Evolutionary conservation across 2,888 invertebrate genomes (phyloP).

Genomic region (Tetranychus truncatus): DNA sequence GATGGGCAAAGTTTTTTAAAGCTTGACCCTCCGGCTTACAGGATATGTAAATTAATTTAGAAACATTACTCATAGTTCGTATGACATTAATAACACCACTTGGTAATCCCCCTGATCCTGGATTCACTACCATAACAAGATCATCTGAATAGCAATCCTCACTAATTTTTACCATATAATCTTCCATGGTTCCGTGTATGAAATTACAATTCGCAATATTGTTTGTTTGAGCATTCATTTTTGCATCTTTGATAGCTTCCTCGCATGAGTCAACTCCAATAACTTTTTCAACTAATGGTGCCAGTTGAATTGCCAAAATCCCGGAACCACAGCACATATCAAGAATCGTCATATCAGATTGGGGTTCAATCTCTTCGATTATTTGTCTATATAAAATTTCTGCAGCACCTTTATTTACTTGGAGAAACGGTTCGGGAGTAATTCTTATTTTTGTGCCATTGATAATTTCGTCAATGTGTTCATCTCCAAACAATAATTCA

Average conservation of each 20-base stretch:
- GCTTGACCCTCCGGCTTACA: slow-evolving; percentile 38
- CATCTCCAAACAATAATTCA: slow-evolving; percentile 33
- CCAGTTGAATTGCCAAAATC: slow-evolving; percentile 27
- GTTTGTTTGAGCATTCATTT: slow-evolving; percentile 37
- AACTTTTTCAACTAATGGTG: slow-evolving; percentile 33
- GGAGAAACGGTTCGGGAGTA: slow-evolving; percentile 38
- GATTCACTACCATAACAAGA: slow-evolving; percentile 40
- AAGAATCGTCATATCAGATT: slow-evolving; percentile 33
- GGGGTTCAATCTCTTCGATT: slow-evolving; percentile 31
- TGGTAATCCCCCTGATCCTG: slow-evolving; percentile 38
- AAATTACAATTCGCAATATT: slow-evolving; percentile 34
- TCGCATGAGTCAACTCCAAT: slow-evolving; percentile 39
- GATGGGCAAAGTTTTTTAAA: slow-evolving; percentile 34
- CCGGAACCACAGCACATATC: slow-evolving; percentile 43
- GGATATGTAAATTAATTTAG: slow-evolving; percentile 38
- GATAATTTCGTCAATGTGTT: slow-evolving; percentile 35
- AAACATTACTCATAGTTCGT: slow-evolving; percentile 33
- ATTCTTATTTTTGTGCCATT: slow-evolving; percentile 31
- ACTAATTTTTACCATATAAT: slow-evolving; percentile 31
- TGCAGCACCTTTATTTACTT: slow-evolving; percentile 40
- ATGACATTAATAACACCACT: slow-evolving; percentile 33
- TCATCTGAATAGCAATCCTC: slow-evolving; percentile 29
- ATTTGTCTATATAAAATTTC: slow-evolving; percentile 37
- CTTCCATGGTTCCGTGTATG: slow-evolving; percentile 37
- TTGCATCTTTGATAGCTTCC: slow-evolving; percentile 40